Conservation (phyloP, 2,888 invertebrate species). For the Apotomis betuletana region DNA sequence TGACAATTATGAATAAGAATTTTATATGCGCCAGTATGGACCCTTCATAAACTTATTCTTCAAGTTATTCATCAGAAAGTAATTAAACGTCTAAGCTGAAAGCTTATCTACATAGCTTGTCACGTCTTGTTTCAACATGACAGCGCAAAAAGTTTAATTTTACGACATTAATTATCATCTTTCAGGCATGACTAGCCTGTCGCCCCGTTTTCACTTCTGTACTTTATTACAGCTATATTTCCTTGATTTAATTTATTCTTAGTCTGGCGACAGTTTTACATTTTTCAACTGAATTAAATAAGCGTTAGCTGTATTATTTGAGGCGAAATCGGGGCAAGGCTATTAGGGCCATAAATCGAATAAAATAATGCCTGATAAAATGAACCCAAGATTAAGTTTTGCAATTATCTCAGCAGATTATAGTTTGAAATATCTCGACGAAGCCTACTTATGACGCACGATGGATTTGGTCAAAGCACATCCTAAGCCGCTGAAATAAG, state of each 20-base stretch:
- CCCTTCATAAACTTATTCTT: too few species aligned
- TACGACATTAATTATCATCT: constrained; percentile 38
- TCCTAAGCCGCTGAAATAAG: too few species aligned
- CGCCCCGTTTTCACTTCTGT: constrained; percentile 26
- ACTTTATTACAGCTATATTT: constrained; percentile 39
- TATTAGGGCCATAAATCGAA: neutral
- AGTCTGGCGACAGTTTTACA: constrained; percentile 21
- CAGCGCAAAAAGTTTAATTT: constrained; percentile 39
- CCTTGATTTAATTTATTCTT: constrained; percentile 27
- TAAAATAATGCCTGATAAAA: too few species aligned
- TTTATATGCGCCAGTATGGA: too few species aligned
- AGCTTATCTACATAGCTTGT: constrained; percentile 25
- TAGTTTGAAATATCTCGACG: too few species aligned
- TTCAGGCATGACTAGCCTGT: constrained; percentile 33
- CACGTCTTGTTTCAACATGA: constrained; percentile 35
- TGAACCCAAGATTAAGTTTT: too few species aligned
- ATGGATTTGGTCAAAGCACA: too few species aligned
- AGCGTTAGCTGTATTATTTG: constrained; percentile 2
- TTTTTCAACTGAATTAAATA: constrained; percentile 18
- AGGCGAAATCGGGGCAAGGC: neutral
- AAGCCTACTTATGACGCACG: too few species aligned
- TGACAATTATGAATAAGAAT: too few species aligned
- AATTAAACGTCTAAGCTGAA: constrained; percentile 3
- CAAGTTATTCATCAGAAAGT: neutral
- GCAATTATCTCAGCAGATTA: too few species aligned